Base-by-base conservation (phyloP, 2,797 vertebrate species). In the Intellagama lesueurii region DNA sequence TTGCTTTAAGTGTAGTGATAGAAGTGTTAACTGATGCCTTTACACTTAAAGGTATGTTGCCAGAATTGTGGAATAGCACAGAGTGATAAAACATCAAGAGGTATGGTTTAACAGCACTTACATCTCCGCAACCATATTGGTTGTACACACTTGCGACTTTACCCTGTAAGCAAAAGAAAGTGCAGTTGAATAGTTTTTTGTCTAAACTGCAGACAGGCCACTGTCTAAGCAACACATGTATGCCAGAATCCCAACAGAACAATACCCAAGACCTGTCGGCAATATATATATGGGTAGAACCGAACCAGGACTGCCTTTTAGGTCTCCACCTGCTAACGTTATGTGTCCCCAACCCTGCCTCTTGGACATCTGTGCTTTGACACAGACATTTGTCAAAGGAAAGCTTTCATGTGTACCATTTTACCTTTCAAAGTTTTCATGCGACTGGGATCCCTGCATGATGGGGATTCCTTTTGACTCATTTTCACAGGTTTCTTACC, bases 91-190 rank as follows among this genome's bases (percentile, higher is more conserved):
- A 28, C 26, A 85, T 8, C 47, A 73, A 81, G 52, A 26, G 70
- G 22, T 72, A 76, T 47, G 60, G 17, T 64, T 17, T 64, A 87
- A 28, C 6, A 89, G 26, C 47, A 86, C 88, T 89, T 86, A 89
- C 88, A 89, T 89, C 84, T 82, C 70, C 70, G 70, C 84, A 89
- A 16, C 69, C 78, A 44, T 86, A 81, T 44, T 82, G 26, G 32
- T 52, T 81, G 44, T 86, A 89, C 26, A 86, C 78, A 44, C 44
- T 66, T 81, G 68, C 70, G 26, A n/a, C 30, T 81, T 40, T 84
- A 68, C 79, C 78, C 88, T 89, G 70, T 9, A 4, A 66, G 26
- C 7, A 75, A 85, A 22, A 79, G 14, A 47, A n/a, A 80, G 69
- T 28, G 17, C 52, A 87, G 66, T 4, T 80, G 19, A 22, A 47